Conservation (phyloP, 2,113 vertebrate species). For the Mesoclemmys tuberculata region DNA sequence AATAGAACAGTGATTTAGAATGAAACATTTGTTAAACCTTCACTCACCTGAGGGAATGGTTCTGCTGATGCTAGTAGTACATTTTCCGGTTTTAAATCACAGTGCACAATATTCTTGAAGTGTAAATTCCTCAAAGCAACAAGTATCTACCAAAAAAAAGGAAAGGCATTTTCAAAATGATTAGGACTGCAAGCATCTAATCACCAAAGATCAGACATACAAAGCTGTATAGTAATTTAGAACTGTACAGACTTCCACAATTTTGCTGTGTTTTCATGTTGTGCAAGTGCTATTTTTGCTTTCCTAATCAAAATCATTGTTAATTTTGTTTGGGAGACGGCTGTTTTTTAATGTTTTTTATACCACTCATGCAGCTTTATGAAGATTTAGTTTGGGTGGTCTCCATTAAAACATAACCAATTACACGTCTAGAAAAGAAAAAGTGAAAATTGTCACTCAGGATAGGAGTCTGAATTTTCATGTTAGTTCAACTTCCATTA, state of each 20-base stretch:
- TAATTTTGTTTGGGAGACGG: background rate
- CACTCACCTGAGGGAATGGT: constrained; percentile 93
- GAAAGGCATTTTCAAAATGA: constrained; percentile 15
- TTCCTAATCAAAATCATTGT: background rate
- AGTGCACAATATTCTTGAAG: constrained; percentile 99
- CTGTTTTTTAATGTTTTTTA: background rate
- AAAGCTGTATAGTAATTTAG: background rate
- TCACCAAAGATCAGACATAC: background rate
- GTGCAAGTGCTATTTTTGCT: background rate
- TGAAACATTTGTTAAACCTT: background rate
- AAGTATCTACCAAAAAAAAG: constrained; percentile 86
- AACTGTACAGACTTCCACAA: background rate
- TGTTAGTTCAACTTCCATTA: background rate
- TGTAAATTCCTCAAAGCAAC: constrained; percentile 97
- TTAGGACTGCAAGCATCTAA: background rate
- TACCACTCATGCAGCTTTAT: background rate
- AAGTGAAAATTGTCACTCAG: background rate
- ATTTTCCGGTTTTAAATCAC: constrained; percentile 98
- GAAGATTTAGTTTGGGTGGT: background rate
- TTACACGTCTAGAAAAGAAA: background rate
- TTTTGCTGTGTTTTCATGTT: background rate
- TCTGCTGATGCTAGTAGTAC: constrained; percentile 97
- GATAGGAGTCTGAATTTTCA: background rate
- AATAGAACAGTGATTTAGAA: background rate
- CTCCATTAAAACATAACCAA: background rate